Percentiles rank a stretch among this genome's conserved stretches.
These are phyloP conservation scores for Allacma fusca DNA, from an alignment of 2,888 invertebrate genomes.

Conservation along the genomic window DNA sequence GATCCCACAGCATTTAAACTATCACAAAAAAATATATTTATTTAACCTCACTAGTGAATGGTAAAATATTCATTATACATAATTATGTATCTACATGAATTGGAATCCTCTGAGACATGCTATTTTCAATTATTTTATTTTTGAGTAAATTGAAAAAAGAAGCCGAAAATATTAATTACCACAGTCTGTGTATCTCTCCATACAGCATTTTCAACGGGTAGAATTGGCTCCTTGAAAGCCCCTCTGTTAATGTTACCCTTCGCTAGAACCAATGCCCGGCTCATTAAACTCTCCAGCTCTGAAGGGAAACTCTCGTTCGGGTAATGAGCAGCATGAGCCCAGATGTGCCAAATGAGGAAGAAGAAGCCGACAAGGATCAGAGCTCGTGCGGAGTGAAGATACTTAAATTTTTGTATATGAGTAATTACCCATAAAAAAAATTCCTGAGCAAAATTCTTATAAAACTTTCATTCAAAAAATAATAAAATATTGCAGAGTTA, in stretches of 20 bases:
- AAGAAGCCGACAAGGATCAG: background rate
- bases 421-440: too few species aligned
- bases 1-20: constrained; percentile 36
- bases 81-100: too few species aligned
- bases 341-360: constrained; percentile 22
- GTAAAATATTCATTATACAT: too few species aligned
- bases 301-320: background rate
- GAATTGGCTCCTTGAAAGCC: background rate
- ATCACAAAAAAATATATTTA: too few species aligned
- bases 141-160: background rate
- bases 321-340: constrained; percentile 2
- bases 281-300: background rate
- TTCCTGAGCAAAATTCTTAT: too few species aligned
- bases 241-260: too few species aligned
- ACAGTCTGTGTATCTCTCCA: constrained; percentile 25
- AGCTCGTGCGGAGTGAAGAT: constrained; percentile 1
- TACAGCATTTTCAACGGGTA: background rate
- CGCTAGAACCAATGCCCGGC: background rate
- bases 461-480: background rate
- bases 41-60: too few species aligned
- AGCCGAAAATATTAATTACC: background rate
- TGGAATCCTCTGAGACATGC: too few species aligned
- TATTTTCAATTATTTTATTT: background rate
- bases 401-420: too few species aligned
- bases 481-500: constrained; percentile 3